Base-by-base conservation (phyloP, 1,140 invertebrate species). In the Zaprionus ghesquierei region DNA sequence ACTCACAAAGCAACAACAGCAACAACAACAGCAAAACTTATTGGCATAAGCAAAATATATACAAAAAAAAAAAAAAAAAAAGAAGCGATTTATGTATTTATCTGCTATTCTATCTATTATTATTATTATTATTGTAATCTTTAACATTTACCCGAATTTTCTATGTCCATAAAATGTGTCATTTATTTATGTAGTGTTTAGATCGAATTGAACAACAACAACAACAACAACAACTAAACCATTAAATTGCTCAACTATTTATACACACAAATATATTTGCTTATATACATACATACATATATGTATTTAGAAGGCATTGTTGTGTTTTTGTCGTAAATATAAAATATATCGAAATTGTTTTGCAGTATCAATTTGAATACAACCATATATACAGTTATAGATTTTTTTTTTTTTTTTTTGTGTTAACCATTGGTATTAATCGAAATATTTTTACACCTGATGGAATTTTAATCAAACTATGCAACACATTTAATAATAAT, bases 81-180 rank as follows among this genome's bases (percentile, higher is more conserved):
- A 31, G 12, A 31, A 15, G 20, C 25, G 81, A 69, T 81, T 81
- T 76, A 89, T 87, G 80, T 89, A 84, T 84, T 80, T 89, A 77
- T 84, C 29, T 82, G 76, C 68, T 87, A 78, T 75, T 54, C 74
- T 69, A 49, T 49, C 71, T 68, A 73, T 76, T 80, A 81, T 72
- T 79, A 61, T 77, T n/a, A n/a, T n/a, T n/a, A n/a, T n/a, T n/a
- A n/a, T n/a, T n/a, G n/a, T n/a, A n/a, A 73, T 81, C 58, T 87
- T 59, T 85, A 75, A 69, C 66, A 79, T 81, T 78, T 76, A 87
- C 63, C 82, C 69, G 56, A 87, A 75, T 76, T 89, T 75, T 87
- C 84, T 87, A 87, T 89, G 84, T 87, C 82, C 82, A 89, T 81
- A 77, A 79, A 82, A 82, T 82, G 82, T 87, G 82, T 87, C 82